Percentiles rank a stretch among this genome's conserved stretches.
phyloP scores from a whole-genome alignment of 53 echinoderm and acorn worm genomes.

The Mesocentrotus franciscanus region DNA sequence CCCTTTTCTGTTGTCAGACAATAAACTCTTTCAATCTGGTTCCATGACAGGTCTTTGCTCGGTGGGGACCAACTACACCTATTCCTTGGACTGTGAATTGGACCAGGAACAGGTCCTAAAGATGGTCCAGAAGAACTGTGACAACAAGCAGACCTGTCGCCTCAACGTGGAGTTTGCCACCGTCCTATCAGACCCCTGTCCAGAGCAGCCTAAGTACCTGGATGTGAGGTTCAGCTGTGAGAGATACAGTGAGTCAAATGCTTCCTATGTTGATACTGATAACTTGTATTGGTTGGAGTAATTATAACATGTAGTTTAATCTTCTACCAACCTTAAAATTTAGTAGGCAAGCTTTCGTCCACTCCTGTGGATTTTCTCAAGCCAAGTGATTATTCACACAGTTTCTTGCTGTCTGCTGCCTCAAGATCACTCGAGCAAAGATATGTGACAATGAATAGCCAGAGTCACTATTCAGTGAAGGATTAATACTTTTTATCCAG shows the following conservation, averaged over 20 bases:
- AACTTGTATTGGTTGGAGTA: not conserved
- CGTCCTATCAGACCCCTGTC: conserved; percentile 75
- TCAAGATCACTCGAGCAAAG: too few relatives aligned
- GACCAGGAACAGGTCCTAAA: conserved; percentile 69
- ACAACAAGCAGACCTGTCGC: conserved; percentile 80
- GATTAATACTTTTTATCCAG: too few relatives aligned
- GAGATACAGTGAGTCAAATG: conserved; percentile 72
- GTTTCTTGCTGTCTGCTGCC: too few relatives aligned
- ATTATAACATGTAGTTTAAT: too few relatives aligned
- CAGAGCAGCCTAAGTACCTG: conserved; percentile 79
- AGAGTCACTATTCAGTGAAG: too few relatives aligned
- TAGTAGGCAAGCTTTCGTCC: too few relatives aligned
- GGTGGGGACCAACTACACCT: conserved; percentile 73
- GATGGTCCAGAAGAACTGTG: conserved; percentile 85
- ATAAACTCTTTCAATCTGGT: not conserved
- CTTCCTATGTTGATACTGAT: not conserved
- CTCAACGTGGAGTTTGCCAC: conserved; percentile 77
- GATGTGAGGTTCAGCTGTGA: conserved; percentile 83
- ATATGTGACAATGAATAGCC: too few relatives aligned
- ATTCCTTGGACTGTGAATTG: conserved; percentile 74
- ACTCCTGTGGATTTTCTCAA: too few relatives aligned
- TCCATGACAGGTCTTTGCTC: conserved; percentile 77
- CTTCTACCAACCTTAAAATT: too few relatives aligned
- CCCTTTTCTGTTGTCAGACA: too few relatives aligned
- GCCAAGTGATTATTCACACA: too few relatives aligned